phyloP scores from a whole-genome alignment of 2,888 invertebrate genomes.

The Caenorhabditis japonica region DNA sequence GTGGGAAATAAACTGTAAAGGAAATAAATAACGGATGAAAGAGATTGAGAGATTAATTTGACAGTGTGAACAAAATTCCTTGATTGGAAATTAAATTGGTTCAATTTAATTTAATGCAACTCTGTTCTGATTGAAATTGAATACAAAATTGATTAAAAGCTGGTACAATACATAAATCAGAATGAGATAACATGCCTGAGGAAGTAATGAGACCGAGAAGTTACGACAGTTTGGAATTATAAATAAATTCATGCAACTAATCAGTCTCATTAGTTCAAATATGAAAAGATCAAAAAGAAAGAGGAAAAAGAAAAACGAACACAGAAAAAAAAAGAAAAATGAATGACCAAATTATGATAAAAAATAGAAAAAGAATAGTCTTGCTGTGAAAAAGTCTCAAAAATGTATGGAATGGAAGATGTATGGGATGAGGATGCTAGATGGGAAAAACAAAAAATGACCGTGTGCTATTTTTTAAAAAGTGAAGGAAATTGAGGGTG shows the following conservation, averaged over 20 bases:
- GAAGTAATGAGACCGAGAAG: slow-evolving; percentile 40
- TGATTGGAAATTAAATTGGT: too few relatives aligned
- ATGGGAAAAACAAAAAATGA: slow-evolving; percentile 31
- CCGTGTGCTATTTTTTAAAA: slow-evolving; percentile 37
- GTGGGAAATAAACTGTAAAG: too few relatives aligned
- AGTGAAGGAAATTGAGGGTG: slow-evolving; percentile 33
- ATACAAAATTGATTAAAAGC: slow-evolving; percentile 1
- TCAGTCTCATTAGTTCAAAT: slow-evolving; percentile 40
- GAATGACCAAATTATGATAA: not conserved
- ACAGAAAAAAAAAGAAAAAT: not conserved
- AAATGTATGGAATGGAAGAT: not conserved
- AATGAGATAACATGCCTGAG: slow-evolving; percentile 51
- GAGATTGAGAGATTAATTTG: too few relatives aligned
- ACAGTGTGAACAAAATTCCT: too few relatives aligned
- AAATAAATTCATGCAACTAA: slow-evolving; percentile 24
- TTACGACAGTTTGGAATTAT: slow-evolving; percentile 22
- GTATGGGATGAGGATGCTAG: not conserved
- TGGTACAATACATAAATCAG: slow-evolving; percentile 6
- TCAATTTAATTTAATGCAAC: too few relatives aligned
- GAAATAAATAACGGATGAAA: too few relatives aligned
- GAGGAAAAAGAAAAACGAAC: not conserved
- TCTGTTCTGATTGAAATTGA: not conserved
- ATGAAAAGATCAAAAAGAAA: slow-evolving; percentile 2
- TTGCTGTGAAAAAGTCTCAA: not conserved
- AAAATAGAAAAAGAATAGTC: not conserved